Evolutionary conservation across 2,113 vertebrate species (phyloP).

Genomic region (Syngnathoides biaculeatus): DNA sequence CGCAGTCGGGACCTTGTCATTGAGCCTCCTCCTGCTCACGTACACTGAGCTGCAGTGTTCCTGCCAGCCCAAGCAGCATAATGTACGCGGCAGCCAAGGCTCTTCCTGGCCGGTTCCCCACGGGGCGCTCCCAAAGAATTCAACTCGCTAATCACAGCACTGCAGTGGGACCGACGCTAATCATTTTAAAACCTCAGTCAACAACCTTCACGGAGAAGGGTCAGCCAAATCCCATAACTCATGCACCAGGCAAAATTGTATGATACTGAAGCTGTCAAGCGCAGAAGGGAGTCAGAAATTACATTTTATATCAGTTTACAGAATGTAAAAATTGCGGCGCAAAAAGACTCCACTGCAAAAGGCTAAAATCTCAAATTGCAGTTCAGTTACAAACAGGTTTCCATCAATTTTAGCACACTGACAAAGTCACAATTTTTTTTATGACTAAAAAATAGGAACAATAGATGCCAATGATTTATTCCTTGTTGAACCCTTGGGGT

Average conservation of each 20-base stretch:
- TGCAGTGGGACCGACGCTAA: slow-evolving; percentile 26
- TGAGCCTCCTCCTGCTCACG: slow-evolving; percentile 24
- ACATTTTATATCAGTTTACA: slow-evolving; percentile 15
- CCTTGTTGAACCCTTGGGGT: too few species aligned
- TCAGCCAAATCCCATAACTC: slow-evolving; percentile 42
- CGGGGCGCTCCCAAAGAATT: slow-evolving; percentile 42
- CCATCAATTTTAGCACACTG: not conserved
- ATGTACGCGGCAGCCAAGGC: slow-evolving; percentile 45
- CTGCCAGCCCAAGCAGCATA: slow-evolving; percentile 53
- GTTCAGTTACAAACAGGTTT: slow-evolving; percentile 4
- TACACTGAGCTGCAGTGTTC: slow-evolving; percentile 48
- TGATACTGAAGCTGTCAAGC: slow-evolving; percentile 29
- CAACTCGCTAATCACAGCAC: slow-evolving; percentile 46
- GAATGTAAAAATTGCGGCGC: not conserved
- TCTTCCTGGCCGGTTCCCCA: slow-evolving; percentile 39
- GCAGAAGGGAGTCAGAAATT: slow-evolving; percentile 5
- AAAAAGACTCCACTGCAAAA: not conserved
- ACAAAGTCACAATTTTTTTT: not conserved
- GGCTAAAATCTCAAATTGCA: slow-evolving; percentile 10
- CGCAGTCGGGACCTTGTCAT: slow-evolving; percentile 50
- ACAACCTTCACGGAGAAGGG: slow-evolving; percentile 29
- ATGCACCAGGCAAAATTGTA: slow-evolving; percentile 29
- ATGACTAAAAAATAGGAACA: slow-evolving; percentile 1
- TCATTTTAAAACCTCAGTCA: slow-evolving; percentile 46
- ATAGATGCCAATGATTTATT: too few species aligned